Evolutionary conservation across 2,888 invertebrate genomes (phyloP), one percentile per base, ranked within the genome.

Genomic region (Scotopteryx bipunctaria): DNA sequence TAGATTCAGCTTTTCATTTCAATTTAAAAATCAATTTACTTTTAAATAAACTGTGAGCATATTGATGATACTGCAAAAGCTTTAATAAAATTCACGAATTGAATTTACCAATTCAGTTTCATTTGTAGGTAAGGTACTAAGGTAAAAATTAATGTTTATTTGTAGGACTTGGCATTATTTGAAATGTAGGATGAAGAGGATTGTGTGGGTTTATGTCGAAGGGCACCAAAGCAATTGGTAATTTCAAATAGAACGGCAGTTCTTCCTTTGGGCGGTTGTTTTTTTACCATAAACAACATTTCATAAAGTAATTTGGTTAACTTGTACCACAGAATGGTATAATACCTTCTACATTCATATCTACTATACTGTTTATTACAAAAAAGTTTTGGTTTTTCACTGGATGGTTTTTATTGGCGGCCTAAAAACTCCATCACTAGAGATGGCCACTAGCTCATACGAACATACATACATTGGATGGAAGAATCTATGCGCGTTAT

Each of bases 41-140:
- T 42, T 36, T n/a, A 5, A 45, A 31, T 37, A 48, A 49, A 31
- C 13, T 29, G 27, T 41, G 16, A 2, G 27, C 40, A 8, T 37
- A 46, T 50, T 46, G 48, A 43, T 41, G 41, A 35, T 14, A 40
- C 23, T 6, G 29, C 40, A 43, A 47, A 19, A 15, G 43, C 23
- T 43, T 50, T 50, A 46, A 43, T 43, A 50, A 46, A 42, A 42
- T 13, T 46, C 23, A 16, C 9, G 21, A 21, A 21, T 37, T 42
- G 36, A 36, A 46, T 45, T 27, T 17, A 25, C 23, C 11, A 50
- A 48, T 49, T 43, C 40, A 57, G 50, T 57, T 49, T 44, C 46
- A 42, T 37, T 44, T 27, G 27, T 53, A 43, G 33, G 51, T 25
- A 37, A 32, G 9, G 27, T 11, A 27, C n/a, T 27, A 27, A 25